phyloP scores from a whole-genome alignment of 2,113 vertebrate species.

The Lucifuga dentata region DNA sequence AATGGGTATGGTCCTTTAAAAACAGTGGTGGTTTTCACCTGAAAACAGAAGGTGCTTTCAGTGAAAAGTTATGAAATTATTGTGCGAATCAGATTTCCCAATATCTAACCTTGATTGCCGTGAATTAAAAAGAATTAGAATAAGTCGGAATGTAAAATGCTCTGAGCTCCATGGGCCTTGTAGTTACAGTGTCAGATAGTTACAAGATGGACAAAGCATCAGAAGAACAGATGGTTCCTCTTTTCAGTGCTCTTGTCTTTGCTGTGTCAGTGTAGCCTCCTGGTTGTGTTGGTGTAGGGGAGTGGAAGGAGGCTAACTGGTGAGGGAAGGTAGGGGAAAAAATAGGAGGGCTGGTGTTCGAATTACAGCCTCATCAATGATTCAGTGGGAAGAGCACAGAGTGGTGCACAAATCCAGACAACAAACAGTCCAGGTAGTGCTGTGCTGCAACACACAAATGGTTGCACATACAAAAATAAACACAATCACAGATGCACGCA shows the following conservation, averaged over 20 bases:
- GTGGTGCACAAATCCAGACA: slow-evolving; percentile 22
- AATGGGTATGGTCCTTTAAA: too few relatives aligned
- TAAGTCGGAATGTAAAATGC: neutral
- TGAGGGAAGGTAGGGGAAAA: slow-evolving; percentile 45
- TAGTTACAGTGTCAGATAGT: too few relatives aligned
- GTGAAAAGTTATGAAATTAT: slow-evolving; percentile 19
- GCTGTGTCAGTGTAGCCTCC: slow-evolving; percentile 15
- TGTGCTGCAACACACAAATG: slow-evolving; percentile 34
- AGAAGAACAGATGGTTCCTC: neutral
- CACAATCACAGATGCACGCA: slow-evolving; percentile 14
- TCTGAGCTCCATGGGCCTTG: too few relatives aligned
- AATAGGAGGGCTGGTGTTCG: slow-evolving; percentile 47
- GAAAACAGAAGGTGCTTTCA: too few relatives aligned
- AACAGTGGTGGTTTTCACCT: slow-evolving; percentile 16
- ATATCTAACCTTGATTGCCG: slow-evolving; percentile 3
- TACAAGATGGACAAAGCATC: too few relatives aligned
- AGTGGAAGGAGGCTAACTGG: slow-evolving; percentile 37
- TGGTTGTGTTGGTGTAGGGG: slow-evolving; percentile 44
- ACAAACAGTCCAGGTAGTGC: slow-evolving; percentile 49
- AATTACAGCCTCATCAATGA: slow-evolving; percentile 79
- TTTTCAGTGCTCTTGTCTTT: slow-evolving; percentile 34
- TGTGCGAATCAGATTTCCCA: slow-evolving; percentile 29
- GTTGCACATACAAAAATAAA: neutral
- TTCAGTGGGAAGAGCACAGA: slow-evolving; percentile 63
- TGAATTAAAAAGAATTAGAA: neutral